Base-by-base conservation (phyloP, 1,140 invertebrate species). In the Drosophila obscura region DNA sequence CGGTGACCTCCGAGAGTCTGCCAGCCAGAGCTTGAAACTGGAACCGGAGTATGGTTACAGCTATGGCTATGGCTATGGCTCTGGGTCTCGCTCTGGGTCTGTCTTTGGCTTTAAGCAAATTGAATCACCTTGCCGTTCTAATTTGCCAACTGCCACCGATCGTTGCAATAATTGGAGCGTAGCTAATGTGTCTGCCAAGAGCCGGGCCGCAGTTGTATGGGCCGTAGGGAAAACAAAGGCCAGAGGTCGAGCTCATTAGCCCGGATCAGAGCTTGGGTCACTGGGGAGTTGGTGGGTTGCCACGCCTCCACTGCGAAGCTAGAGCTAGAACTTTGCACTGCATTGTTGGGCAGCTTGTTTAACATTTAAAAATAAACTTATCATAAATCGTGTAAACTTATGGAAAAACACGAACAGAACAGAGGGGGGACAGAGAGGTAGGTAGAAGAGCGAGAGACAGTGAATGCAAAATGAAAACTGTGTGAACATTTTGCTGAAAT, bases 111-210 rank as follows among this genome's bases (percentile, higher is more conserved):
- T 44, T 45, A 39, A 45, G 45, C 49, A 62, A 72, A 83, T 66
- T 65, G 71, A 68, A 64, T 79, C 75, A 74, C 81, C 77, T 85
- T 84, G 75, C 73, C 82, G 80, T 87, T 87, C 83, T 87, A 87
- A 83, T 83, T 88, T 69, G 83, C 79, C 75, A 82, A 79, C 79
- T 84, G 77, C 64, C 77, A 74, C 74, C 50, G 66, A 26, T 43
- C 35, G 71, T 63, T 68, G 68, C 71, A 75, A 48, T 74, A 79
- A 83, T 63, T 87, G 75, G 83, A 88, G 79, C 79, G 68, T 79
- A 53, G 72, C 75, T 77, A 79, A 76, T 76, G 73, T 52, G 55
- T 53, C 56, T 31, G 49, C 43, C 67, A 11, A 52, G n/a, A 49
- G 48, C 58, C 35, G 22, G 22, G 22, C 22, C 22, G 19, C 1